Evolutionary conservation across 2,113 vertebrate genomes (phyloP).

Genomic region (Kryptolebias marmoratus): DNA sequence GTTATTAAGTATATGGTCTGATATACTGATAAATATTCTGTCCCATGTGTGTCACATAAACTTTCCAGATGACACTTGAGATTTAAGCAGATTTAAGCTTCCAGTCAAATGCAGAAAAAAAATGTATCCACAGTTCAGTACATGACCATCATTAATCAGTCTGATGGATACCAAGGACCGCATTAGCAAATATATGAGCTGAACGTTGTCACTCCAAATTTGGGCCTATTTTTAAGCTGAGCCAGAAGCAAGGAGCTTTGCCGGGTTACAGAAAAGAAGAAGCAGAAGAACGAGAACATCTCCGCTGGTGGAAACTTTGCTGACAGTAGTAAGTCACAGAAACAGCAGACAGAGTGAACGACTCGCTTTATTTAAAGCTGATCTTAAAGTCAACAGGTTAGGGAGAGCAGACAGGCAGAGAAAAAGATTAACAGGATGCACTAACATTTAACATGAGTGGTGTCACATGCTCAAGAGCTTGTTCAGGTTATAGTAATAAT

Average conservation of each 20-base stretch:
- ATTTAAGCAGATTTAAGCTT: constrained; percentile 7
- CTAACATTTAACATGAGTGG: neutral
- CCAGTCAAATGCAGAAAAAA: neutral
- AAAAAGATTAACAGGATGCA: neutral
- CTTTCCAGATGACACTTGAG: constrained; percentile 6
- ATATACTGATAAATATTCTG: constrained; percentile 20
- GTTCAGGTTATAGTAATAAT: neutral
- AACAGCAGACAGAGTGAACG: neutral
- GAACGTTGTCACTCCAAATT: constrained; percentile 26
- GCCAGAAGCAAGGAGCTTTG: constrained; percentile 11
- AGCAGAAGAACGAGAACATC: neutral
- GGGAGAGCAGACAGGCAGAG: constrained; percentile 8
- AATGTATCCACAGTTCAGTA: constrained; percentile 15
- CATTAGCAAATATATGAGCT: constrained; percentile 1
- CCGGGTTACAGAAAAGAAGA: neutral
- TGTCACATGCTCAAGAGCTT: constrained; percentile 17
- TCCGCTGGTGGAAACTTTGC: constrained; percentile 3
- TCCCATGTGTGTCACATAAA: constrained; percentile 8
- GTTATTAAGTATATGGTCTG: constrained; percentile 28
- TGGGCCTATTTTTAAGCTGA: constrained; percentile 7
- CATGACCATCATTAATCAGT: constrained; percentile 11
- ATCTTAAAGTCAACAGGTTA: neutral
- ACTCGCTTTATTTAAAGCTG: constrained; percentile 39
- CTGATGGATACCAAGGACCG: constrained; percentile 9
- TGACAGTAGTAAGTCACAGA: constrained; percentile 4